Evolutionary conservation across 1,140 invertebrate genomes (phyloP).

Genomic region (Hycleus cichorii): DNA sequence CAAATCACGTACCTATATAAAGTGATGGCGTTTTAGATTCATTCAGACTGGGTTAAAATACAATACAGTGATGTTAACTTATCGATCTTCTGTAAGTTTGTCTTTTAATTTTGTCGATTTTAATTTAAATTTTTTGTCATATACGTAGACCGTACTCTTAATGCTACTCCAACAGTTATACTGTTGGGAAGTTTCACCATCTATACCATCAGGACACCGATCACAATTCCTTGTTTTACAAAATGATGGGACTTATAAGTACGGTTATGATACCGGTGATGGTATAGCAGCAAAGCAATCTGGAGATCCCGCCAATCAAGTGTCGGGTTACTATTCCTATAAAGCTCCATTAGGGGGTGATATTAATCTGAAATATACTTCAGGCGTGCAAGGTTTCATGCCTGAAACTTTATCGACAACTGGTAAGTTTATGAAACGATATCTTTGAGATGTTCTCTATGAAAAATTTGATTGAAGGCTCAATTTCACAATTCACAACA

Average conservation of each 20-base stretch:
- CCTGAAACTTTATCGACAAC: constrained; percentile 3
- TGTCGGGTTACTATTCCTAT: constrained; percentile 21
- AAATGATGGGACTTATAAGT: constrained; percentile 23
- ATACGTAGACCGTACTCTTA: too few species aligned
- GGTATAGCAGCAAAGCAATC: constrained; percentile 10
- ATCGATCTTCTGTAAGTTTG: too few species aligned
- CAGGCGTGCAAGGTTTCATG: constrained; percentile 19
- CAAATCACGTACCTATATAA: constrained; percentile 5
- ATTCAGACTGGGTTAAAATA: not conserved
- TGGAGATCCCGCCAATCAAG: constrained; percentile 22
- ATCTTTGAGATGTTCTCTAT: too few species aligned
- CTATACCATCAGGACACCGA: constrained; percentile 20
- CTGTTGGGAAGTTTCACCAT: constrained; percentile 13
- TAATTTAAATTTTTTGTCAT: too few species aligned
- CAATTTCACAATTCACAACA: too few species aligned
- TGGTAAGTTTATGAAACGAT: not conserved
- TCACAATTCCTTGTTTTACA: constrained; percentile 20
- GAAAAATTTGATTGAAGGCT: too few species aligned
- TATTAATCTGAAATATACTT: constrained; percentile 20
- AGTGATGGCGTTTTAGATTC: constrained; percentile 1
- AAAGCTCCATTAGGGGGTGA: constrained; percentile 10
- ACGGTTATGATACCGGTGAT: constrained; percentile 28
- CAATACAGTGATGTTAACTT: too few species aligned
- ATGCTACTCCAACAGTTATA: too few species aligned
- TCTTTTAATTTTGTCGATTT: too few species aligned